phyloP scores from a whole-genome alignment of 37 sponge, comb jelly and placozoan species.

The Theonella swinhoei region DNA sequence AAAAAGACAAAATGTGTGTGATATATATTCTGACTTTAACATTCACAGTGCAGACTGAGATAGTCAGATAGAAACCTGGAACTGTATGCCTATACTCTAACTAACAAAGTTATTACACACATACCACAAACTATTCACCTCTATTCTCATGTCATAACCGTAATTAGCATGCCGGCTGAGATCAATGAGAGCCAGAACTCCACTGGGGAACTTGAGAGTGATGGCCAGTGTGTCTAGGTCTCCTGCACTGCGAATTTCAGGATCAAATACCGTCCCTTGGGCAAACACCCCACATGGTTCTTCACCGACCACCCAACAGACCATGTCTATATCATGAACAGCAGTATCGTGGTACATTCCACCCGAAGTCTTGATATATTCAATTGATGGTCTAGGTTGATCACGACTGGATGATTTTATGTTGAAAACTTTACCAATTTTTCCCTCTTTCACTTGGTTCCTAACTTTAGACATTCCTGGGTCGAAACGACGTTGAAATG shows the following conservation, averaged over 20 bases:
- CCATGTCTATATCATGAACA: conserved; percentile 84
- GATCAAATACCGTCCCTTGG: conserved; percentile 33
- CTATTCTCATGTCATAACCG: conserved; percentile 86
- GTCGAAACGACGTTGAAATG: conserved; percentile 86
- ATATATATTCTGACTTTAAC: no score
- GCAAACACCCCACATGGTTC: conserved; percentile 59
- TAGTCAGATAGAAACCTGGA: no score
- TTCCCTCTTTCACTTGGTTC: conserved; percentile 50
- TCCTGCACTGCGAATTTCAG: conserved; percentile 52
- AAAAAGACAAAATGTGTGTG: no score
- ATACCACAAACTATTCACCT: no score
- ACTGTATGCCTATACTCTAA: no score
- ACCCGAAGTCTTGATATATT: conserved; percentile 70
- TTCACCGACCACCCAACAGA: conserved; percentile 76
- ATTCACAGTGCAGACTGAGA: no score
- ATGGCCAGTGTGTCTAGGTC: conserved; percentile 86
- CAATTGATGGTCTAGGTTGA: conserved; percentile 73
- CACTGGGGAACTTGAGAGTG: conserved; percentile 76
- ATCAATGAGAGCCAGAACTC: conserved; percentile 69
- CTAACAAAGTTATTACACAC: no score
- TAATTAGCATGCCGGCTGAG: conserved; percentile 78
- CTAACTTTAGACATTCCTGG: conserved; percentile 47
- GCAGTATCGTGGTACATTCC: conserved; percentile 88
- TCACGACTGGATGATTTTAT: conserved; percentile 74
- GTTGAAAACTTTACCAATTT: conserved; percentile 68